Percentiles rank a stretch among this genome's conserved stretches.
These are phyloP conservation scores for Agrenia bidenticulata DNA, from an alignment of 2,888 invertebrate genomes.

Conservation along the genomic window DNA sequence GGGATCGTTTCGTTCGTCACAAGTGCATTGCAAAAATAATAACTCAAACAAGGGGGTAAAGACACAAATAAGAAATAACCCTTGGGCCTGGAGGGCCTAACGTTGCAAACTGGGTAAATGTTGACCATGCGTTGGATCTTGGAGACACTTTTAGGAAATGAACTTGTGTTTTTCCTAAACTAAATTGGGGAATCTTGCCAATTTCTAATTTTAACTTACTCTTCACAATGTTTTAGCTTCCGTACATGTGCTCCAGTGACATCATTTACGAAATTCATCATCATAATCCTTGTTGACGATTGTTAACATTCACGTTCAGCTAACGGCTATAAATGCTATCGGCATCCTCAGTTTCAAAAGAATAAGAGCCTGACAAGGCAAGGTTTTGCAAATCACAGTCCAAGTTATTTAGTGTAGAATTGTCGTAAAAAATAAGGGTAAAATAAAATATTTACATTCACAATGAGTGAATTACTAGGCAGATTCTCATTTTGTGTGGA, in stretches of 20 bases:
- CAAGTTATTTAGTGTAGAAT: no score
- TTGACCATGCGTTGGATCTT: background rate
- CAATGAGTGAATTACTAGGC: no score
- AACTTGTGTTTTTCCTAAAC: conserved; percentile 4
- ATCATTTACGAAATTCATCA: background rate
- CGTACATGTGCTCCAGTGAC: conserved; percentile 10
- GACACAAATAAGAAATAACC: background rate
- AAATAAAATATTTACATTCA: no score
- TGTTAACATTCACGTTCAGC: no score
- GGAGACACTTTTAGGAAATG: conserved; percentile 8
- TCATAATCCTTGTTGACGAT: no score
- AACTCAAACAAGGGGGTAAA: background rate
- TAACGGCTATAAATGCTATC: no score
- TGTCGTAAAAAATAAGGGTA: no score
- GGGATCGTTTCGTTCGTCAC: conserved; percentile 13
- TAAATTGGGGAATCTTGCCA: conserved; percentile 40
- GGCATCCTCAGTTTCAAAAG: no score
- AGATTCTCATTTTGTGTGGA: no score
- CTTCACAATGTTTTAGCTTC: conserved; percentile 4
- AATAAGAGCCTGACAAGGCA: no score
- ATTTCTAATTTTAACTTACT: conserved; percentile 49
- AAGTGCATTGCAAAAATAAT: background rate
- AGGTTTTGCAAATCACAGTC: no score
- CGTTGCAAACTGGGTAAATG: background rate
- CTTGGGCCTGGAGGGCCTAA: background rate